Conservation (phyloP, 2,888 invertebrate species). For the Cephus pygmeus region DNA sequence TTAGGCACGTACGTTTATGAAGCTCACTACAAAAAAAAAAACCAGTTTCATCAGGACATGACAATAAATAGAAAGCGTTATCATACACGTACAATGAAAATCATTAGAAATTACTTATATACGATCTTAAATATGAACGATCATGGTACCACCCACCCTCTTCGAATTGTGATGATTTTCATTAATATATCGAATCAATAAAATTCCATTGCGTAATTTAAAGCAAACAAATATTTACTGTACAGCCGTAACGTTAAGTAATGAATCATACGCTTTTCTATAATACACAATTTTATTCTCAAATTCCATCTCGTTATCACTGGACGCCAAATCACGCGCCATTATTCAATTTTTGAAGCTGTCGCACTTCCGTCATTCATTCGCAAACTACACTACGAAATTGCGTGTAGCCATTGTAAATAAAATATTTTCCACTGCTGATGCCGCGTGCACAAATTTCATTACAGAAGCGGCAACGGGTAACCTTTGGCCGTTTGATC, state of each 20-base stretch:
- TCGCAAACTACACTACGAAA: background rate
- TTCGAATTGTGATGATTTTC: background rate
- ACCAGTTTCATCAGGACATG: background rate
- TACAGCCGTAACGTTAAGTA: background rate
- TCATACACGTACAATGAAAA: background rate
- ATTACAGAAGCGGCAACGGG: background rate
- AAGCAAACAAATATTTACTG: background rate
- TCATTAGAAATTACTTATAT: conserved; percentile 1
- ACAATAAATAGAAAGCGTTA: conserved; percentile 2
- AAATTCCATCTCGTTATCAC: background rate
- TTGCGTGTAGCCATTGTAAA: background rate
- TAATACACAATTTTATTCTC: background rate
- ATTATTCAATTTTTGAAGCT: background rate
- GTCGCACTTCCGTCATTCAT: background rate
- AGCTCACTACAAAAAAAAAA: background rate
- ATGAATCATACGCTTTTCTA: background rate
- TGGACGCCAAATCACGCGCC: background rate
- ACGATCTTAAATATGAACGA: background rate
- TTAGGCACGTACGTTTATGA: conserved; percentile 2
- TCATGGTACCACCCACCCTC: background rate
- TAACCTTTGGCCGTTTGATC: background rate
- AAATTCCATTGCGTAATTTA: background rate
- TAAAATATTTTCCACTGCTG: background rate
- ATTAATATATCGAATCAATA: background rate
- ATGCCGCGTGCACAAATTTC: background rate